phyloP scores from a whole-genome alignment of 1,140 invertebrate genomes.

The Drosophila busckii region DNA sequence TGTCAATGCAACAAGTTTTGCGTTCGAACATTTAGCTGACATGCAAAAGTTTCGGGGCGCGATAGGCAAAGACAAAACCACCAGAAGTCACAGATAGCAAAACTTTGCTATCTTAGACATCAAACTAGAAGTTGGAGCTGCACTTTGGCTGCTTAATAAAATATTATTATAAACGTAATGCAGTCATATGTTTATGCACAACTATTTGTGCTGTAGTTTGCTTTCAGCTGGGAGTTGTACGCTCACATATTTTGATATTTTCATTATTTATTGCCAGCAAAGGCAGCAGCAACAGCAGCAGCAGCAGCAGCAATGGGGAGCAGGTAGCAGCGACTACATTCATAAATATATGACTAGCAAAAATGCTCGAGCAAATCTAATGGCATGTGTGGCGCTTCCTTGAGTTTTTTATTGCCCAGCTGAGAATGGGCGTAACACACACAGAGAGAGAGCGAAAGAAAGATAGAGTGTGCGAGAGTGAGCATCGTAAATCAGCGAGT shows the following conservation, averaged over 20 bases:
- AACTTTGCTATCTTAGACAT: slow-evolving; percentile 11
- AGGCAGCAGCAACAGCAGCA: slow-evolving; percentile 45
- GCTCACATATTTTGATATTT: slow-evolving; percentile 55
- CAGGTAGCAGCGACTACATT: slow-evolving; percentile 27
- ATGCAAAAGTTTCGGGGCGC: no score
- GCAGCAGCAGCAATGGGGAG: slow-evolving; percentile 39
- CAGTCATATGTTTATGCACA: slow-evolving; percentile 63
- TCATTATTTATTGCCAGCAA: slow-evolving; percentile 65
- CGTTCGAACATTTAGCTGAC: no score
- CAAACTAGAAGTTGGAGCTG: slow-evolving; percentile 35
- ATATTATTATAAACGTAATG: slow-evolving; percentile 74
- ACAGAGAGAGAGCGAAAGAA: background rate
- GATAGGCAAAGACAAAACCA: background rate
- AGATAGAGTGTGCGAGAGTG: slow-evolving; percentile 4
- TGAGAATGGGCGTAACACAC: slow-evolving; percentile 29
- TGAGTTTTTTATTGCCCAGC: slow-evolving; percentile 66
- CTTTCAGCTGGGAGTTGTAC: slow-evolving; percentile 17
- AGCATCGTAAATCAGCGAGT: slow-evolving; percentile 17
- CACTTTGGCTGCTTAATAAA: slow-evolving; percentile 63
- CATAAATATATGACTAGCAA: slow-evolving; percentile 36
- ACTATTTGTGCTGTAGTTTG: slow-evolving; percentile 17
- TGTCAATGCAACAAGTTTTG: slow-evolving; percentile 68
- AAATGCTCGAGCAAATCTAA: slow-evolving; percentile 51
- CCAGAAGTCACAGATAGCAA: background rate
- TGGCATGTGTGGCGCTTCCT: slow-evolving; percentile 65